Base-by-base conservation (phyloP, 2,113 vertebrate genomes). In the Emydura subglobosa region DNA sequence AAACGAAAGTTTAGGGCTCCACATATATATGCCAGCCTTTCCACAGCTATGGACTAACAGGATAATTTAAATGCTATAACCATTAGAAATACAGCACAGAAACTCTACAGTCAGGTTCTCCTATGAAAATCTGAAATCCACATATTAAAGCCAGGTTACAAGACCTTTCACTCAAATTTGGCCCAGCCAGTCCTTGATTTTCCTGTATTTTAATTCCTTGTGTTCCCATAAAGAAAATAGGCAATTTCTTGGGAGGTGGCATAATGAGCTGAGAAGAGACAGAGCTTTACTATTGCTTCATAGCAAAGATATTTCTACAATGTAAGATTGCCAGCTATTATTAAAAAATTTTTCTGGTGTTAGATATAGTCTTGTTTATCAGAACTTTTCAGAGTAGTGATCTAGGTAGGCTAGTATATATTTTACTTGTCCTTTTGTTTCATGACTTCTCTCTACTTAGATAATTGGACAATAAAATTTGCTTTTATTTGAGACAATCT, bases 91-190 rank as follows among this genome's bases (percentile, higher is more conserved):
- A 21, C 5, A 39, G 74, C 54, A 87, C 83, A 97, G 95, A 97
- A 86, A 31, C 93, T 61, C 9, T 87, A 89, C 85, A 95, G 90
- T 92, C 90, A 79, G 81, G 90, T 96, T 95, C 39, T 94, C 80
- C 86, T 94, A 84, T 94, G 96, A 98, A 96, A 96, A 90, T 96
- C 89, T 96, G 85, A 97, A 98, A 97, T 87, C 89, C 96, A 87
- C 96, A 95, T 96, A 90, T 98, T 96, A 95, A 97, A 97, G n/a
- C 19, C 19, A 72, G 94, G 57, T 88, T 92, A 82, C 97, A 95
- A 97, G 97, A 96, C 82, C 87, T 92, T 86, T 96, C 74, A 34
- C 61, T 68, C 31, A n/a, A 68, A 68, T 68, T 68, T 68, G 61
- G 61, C 14, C 16, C 31, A 68, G 34, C 34, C 7, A n/a, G n/a